Evolutionary conservation across 2,888 invertebrate species (phyloP).

Genomic region (Alloplasta piceator): DNA sequence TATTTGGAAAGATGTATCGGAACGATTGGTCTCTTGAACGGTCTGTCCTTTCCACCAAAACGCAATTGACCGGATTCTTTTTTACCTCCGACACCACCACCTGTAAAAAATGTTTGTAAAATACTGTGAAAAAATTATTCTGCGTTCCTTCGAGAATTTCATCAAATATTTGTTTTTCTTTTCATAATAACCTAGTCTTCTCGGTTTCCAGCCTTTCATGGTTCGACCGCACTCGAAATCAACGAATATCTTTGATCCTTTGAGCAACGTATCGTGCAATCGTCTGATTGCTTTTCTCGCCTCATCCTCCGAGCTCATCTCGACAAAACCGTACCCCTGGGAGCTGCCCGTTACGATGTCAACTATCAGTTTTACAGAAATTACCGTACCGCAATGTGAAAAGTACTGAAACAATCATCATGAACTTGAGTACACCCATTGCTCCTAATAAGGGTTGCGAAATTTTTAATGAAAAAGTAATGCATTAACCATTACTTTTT

Average conservation of each 20-base stretch:
- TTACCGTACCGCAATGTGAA: slow-evolving; percentile 87
- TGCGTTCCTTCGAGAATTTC: background rate
- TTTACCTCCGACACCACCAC: slow-evolving; percentile 94
- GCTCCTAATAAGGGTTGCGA: no score
- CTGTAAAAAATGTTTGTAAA: slow-evolving; percentile 73
- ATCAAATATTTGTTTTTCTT: slow-evolving; percentile 18
- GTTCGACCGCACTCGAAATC: slow-evolving; percentile 91
- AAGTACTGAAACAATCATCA: slow-evolving; percentile 85
- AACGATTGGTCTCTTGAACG: slow-evolving; percentile 88
- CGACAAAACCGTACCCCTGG: slow-evolving; percentile 94
- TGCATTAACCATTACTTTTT: no score
- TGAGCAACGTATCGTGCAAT: slow-evolving; percentile 86
- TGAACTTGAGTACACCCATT: slow-evolving; percentile 81
- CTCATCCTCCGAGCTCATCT: slow-evolving; percentile 87
- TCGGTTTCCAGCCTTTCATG: slow-evolving; percentile 92
- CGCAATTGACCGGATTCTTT: slow-evolving; percentile 94
- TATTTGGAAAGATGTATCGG: slow-evolving; percentile 63
- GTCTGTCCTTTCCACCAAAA: slow-evolving; percentile 92
- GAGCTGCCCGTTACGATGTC: slow-evolving; percentile 94
- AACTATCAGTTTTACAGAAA: slow-evolving; percentile 85
- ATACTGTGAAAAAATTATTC: slow-evolving; percentile 2
- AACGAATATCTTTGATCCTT: slow-evolving; percentile 89
- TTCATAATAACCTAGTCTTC: slow-evolving; percentile 86
- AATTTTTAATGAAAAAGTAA: no score
- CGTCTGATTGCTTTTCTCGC: slow-evolving; percentile 87